A percentile compares a stretch with the other conserved stretches of the same genome.
Conservation (phyloP, 2,113 vertebrate species). For the Erythrocercus mccallii region DNA sequence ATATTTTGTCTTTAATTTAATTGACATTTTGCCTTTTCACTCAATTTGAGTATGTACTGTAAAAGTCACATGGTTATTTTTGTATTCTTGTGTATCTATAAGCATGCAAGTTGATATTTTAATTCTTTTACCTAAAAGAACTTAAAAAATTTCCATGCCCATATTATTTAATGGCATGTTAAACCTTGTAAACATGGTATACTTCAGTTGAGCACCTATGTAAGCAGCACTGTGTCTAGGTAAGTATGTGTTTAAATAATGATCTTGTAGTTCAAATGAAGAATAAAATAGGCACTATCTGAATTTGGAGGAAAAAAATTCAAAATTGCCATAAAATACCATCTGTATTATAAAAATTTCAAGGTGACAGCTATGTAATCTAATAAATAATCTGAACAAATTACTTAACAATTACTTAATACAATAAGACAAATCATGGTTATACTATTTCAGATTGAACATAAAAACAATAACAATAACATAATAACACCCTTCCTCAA, state of each 20-base stretch:
- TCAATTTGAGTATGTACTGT: neutral
- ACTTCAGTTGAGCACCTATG: neutral
- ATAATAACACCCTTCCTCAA: accelerated
- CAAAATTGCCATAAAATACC: neutral
- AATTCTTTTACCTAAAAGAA: neutral
- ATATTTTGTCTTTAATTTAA: neutral
- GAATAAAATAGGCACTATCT: neutral
- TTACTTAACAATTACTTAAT: neutral
- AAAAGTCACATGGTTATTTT: neutral
- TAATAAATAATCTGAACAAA: neutral
- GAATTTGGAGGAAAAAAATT: accelerated
- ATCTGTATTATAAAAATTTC: neutral
- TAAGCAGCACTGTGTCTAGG: neutral
- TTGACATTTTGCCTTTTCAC: neutral
- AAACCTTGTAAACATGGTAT: neutral
- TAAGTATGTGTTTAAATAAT: neutral
- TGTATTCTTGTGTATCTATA: neutral
- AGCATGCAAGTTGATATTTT: neutral
- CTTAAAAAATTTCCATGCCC: neutral
- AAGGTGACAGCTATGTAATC: neutral
- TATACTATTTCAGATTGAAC: neutral
- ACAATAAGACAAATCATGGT: neutral
- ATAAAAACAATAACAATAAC: neutral
- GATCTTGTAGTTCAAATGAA: neutral
- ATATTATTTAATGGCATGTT: neutral